phyloP scores from a whole-genome alignment of 2,113 vertebrate genomes.

The Fulmarus glacialis region DNA sequence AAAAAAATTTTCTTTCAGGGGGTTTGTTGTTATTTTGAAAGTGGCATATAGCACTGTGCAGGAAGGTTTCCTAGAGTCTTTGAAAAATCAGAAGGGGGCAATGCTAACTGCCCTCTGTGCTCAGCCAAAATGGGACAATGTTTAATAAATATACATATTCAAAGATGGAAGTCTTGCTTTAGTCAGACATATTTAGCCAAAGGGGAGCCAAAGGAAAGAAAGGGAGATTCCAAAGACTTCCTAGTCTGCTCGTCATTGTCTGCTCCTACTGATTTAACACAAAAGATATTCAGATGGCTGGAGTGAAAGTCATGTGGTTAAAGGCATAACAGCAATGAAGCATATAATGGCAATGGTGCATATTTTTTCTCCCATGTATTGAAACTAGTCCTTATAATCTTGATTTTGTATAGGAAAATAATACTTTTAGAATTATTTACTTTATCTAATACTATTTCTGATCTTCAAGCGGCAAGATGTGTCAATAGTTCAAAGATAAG shows the following conservation, averaged over 20 bases:
- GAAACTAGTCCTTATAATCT: not conserved
- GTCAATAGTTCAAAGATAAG: not conserved
- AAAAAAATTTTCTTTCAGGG: not conserved
- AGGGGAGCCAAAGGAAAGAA: not conserved
- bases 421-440: not conserved
- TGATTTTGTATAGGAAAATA: not conserved
- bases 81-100: not conserved
- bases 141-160: not conserved
- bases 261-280: not conserved
- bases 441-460: not conserved
- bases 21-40: not conserved
- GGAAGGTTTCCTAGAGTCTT: not conserved
- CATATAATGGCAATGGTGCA: not conserved
- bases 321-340: not conserved
- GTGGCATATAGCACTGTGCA: rapidly evolving
- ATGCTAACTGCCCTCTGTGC: not conserved
- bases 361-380: not conserved
- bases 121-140: not conserved
- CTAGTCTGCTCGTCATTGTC: not conserved
- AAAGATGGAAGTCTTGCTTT: not conserved
- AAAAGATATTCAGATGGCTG: not conserved
- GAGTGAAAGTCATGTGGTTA: not conserved
- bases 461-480: not conserved
- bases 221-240: not conserved
- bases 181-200: not conserved